Evolutionary conservation across 2,113 vertebrate genomes (phyloP), one percentile per base, ranked within the genome.

Genomic region (Addax nasomaculatus): DNA sequence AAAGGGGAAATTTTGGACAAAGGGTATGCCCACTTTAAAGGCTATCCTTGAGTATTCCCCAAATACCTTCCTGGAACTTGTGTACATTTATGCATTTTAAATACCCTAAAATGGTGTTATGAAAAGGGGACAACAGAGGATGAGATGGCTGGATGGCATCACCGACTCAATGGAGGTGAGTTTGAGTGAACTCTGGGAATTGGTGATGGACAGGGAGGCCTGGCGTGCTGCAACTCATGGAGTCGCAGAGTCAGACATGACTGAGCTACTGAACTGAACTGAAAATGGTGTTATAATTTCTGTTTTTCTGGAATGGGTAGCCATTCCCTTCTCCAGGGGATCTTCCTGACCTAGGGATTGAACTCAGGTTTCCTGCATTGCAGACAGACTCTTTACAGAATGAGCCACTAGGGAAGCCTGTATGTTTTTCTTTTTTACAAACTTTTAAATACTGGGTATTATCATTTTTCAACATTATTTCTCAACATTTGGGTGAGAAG

Each of bases 401-500:
- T 43, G 70, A 76, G 23, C 9, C 70, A 76, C 70, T 2, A 76
- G 36, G 23, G 36, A 43, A 43, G 23, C 12, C 70, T 43, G 1
- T 25, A 3, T 39, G 36, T 76, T 76, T 76, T 76, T 43, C 23
- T 27, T 43, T 76, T 47, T 60, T 2, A 51, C 12, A 27, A 67
- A 5, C 4, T 89, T 89, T 78, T 83, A 60, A 93, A 78, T 16
- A 86, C 16, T 79, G 47, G 13, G 36, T 80, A n/a, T 81, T 60
- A 36, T 3, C 13, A 64, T 81, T 95, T 79, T 94, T 85, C 39
- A 85, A 89, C 93, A 86, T 43, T 60, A 39, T 78, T 53, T 92
- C 12, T 33, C 57, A 92, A 78, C 4, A 73, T 96, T 90, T 85
- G 10, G 55, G n/a, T 36, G 16, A 57, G 83, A 86, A 30, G 8